phyloP scores from a whole-genome alignment of 2,113 vertebrate species.

The Poecile atricapillus region DNA sequence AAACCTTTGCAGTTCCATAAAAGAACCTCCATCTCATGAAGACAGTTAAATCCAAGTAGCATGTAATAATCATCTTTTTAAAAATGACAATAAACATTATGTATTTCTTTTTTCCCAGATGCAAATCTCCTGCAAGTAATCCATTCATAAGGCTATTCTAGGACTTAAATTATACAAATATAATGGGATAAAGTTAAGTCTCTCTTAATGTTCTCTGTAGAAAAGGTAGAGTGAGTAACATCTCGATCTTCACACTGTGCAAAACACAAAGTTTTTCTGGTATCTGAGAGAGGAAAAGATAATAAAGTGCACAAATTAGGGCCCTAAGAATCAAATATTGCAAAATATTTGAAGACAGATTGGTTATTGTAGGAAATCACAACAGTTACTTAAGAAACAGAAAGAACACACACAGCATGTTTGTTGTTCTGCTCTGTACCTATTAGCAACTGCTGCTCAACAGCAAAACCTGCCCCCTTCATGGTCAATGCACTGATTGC shows the following conservation, averaged over 20 bases:
- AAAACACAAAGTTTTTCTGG: not conserved
- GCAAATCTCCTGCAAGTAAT: not conserved
- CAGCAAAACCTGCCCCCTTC: not conserved
- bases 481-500: not conserved
- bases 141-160: not conserved
- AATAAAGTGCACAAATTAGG: not conserved
- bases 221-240: not conserved
- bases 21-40: not conserved
- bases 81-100: not conserved
- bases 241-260: not conserved
- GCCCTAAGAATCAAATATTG: not conserved
- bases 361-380: not conserved
- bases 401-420: not conserved
- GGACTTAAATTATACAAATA: not conserved
- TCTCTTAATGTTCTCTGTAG: not conserved
- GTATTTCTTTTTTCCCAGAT: not conserved
- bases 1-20: not conserved
- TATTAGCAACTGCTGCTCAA: not conserved
- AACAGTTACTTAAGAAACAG: rapidly evolving
- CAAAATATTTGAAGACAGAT: not conserved
- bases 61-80: not conserved
- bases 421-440: not conserved
- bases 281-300: not conserved
- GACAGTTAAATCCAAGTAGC: not conserved
- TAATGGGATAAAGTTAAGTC: not conserved